Base-by-base conservation (phyloP, 2,113 vertebrate species). In the Formicarius rufipectus region DNA sequence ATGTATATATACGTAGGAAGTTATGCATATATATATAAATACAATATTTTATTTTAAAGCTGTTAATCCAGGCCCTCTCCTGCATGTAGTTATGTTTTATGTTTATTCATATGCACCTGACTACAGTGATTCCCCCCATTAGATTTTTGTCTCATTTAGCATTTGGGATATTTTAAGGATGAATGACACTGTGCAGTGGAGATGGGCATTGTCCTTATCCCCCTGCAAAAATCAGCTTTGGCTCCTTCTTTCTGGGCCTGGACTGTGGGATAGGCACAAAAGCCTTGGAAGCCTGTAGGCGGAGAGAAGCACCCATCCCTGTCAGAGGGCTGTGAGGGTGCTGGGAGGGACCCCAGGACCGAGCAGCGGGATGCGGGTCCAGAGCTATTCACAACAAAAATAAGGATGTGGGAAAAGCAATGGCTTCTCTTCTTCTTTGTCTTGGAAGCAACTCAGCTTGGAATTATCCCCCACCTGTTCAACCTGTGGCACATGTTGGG, bases 81-180 rank as follows among this genome's bases (percentile, higher is more conserved):
- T 80, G 73, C 40, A 45, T 25, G 20, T 64, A 71, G 27, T 62
- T 88, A 40, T 55, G 21, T 59, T 78, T 24, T 2, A 81, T 89
- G 58, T 90, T 96, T 87, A 75, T 95, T 95, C 73, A 58, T 84
- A 33, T 47, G n/a, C 80, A 81, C 64, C 64, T 86, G 90, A 63
- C 37, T 39, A 5, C 35, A 50, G 8, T 30, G 27, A 33, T 16
- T 20, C 14, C 3, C 2, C 25, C 10, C 74, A 28, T 71, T 81
- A 74, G 35, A 72, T 47, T 86, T 49, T 39, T 40, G 39, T 85
- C 75, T 90, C 67, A 31, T 77, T 83, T 74, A 44, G 15, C 47
- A 68, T 83, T 85, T 67, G 59, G 35, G 27, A 21, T 95, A 55
- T 90, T 87, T 83, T 72, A 63, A 67, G 75, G 75, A 63, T 42